phyloP scores from a whole-genome alignment of 2,797 vertebrate species.

The Acestrorhynchus altus region DNA sequence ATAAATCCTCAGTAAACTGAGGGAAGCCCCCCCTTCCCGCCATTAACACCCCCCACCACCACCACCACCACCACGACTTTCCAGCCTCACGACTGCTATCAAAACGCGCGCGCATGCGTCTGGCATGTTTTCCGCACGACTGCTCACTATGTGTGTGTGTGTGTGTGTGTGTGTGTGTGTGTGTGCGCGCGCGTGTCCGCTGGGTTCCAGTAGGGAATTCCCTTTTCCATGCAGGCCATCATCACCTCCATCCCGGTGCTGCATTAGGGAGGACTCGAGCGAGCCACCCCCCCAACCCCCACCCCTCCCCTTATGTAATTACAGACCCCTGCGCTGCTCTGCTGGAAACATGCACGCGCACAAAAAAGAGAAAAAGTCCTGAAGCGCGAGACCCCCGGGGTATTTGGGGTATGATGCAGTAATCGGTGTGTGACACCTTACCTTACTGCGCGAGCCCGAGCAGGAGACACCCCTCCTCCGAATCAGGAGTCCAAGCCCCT shows the following conservation, averaged over 20 bases:
- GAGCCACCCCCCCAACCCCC: not conserved
- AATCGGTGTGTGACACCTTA: conserved; percentile 47
- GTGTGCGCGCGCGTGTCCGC: conserved; percentile 59
- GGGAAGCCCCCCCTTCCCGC: no score
- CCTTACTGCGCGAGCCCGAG: conserved; percentile 35
- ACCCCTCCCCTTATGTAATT: not conserved
- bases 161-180: conserved; percentile 47
- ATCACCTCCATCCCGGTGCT: conserved; percentile 45
- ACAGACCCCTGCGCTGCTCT: not conserved
- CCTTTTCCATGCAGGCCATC: conserved; percentile 66
- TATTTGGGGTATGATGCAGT: no score
- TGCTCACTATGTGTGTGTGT: conserved; percentile 32
- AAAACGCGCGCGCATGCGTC: not conserved
- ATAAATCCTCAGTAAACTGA: no score
- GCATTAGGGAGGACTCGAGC: conserved; percentile 19
- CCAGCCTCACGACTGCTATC: not conserved
- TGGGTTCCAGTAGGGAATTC: conserved; percentile 78
- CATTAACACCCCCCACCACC: no score
- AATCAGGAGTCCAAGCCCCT: not conserved
- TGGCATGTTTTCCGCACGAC: not conserved
- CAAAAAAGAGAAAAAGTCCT: no score
- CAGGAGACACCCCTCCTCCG: no score
- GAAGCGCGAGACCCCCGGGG: no score
- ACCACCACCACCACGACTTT: no score
- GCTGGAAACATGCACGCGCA: not conserved